Evolutionary conservation across 2,888 invertebrate genomes (phyloP).

Genomic region (Deilephila elpenor): DNA sequence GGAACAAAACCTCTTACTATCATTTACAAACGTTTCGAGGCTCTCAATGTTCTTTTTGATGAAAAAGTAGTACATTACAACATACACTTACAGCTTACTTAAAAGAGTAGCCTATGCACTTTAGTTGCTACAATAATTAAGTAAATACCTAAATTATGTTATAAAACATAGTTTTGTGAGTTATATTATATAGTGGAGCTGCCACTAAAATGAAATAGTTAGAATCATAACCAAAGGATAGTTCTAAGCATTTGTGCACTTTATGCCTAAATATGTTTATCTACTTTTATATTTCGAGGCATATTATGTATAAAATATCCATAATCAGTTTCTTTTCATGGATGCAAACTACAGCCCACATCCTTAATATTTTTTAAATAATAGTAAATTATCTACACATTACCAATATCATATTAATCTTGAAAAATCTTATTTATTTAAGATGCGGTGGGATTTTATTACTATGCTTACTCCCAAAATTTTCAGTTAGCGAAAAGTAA

Average conservation of each 20-base stretch:
- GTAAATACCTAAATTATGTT: too few species aligned
- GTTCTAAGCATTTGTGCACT: background rate
- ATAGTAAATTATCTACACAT: background rate
- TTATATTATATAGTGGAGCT: background rate
- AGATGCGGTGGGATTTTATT: constrained; percentile 52
- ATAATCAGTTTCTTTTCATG: background rate
- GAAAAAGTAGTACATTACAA: too few species aligned
- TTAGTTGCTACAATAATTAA: background rate
- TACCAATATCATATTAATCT: constrained; percentile 5
- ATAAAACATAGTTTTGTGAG: background rate
- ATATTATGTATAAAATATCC: background rate
- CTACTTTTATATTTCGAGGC: background rate
- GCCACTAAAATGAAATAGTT: background rate
- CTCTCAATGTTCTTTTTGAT: too few species aligned
- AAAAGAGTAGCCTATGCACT: background rate
- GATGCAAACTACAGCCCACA: background rate
- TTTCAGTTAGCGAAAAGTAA: constrained; percentile 17
- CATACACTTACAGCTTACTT: background rate
- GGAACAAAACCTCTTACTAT: too few species aligned
- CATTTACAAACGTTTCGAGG: too few species aligned
- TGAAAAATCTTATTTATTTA: constrained; percentile 42
- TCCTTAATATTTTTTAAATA: background rate
- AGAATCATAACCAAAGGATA: background rate
- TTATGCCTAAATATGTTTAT: background rate
- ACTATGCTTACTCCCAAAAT: constrained; percentile 35